Evolutionary conservation across 2,797 vertebrate species (phyloP), one percentile per base, ranked within the genome.

Genomic region (Amniataba percoides): DNA sequence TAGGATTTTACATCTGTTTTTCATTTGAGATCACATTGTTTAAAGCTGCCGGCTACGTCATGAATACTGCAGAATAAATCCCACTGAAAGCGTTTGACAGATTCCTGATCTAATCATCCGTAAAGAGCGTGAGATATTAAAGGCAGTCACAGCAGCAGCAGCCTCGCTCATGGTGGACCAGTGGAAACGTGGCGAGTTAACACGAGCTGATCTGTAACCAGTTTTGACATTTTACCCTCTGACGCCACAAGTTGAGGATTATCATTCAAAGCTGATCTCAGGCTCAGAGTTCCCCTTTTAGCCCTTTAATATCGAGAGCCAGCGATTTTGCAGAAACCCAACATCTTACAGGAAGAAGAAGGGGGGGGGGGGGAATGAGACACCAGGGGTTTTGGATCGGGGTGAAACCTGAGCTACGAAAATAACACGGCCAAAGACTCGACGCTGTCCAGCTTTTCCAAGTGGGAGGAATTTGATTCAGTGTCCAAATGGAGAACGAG

Each of bases 351-450:
- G 87, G 86, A 90, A 91, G 83, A 90, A 31, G 83, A 46, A 77
- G 78, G 51, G 80, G 74, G 87, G 89, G 82, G 81, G 74, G 87
- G 88, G 82, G 81, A 85, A 89, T 58, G 86, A 86, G 88, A 89
- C 88, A 89, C 71, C 63, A 53, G 90, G 87, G 89, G 74, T 51
- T 88, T 84, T 73, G 65, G 71, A 73, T 39, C 53, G 5, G 79
- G 62, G 25, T 69, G 88, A 92, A 92, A 93, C 85, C 75, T 81
- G 89, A 94, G 74, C 86, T 91, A 76, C 59, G 69, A 89, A 92
- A 92, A 90, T 84, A 89, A 65, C 77, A 71, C 80, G 42, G 79
- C 80, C 78, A 36, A 70, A 77, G 75, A 62, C 55, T 77, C 76
- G 1, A 52, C 18, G 70, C 51, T 77, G 67, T 86, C 51, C 82